Conservation (phyloP, 1,140 invertebrate species). For the Dendroctonus valens region DNA sequence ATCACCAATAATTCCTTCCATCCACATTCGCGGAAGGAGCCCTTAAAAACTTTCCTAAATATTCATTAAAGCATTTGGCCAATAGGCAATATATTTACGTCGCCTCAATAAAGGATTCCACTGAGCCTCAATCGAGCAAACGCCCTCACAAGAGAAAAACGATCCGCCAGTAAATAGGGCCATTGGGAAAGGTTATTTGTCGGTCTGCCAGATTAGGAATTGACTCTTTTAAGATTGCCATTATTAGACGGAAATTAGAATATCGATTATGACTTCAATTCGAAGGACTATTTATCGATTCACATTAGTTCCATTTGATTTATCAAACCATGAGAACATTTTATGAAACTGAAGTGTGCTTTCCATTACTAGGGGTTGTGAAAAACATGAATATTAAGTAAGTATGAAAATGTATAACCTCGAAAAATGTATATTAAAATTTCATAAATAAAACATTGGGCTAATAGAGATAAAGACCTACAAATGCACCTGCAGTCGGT, state of each 20-base stretch:
- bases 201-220: constrained; percentile 25
- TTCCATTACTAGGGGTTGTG: too few species aligned
- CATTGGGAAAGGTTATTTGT: constrained; percentile 29
- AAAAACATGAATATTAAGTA: too few species aligned
- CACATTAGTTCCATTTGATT: too few species aligned
- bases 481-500: too few species aligned
- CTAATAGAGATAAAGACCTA: too few species aligned
- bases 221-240: constrained; percentile 18
- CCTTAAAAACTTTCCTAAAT: constrained; percentile 14
- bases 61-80: constrained; percentile 23
- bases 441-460: too few species aligned
- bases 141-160: constrained; percentile 13
- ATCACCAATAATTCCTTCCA: neutral
- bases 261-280: constrained; percentile 7
- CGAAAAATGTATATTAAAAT: too few species aligned
- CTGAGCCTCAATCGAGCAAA: constrained; percentile 21
- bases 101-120: constrained; percentile 16
- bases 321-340: too few species aligned
- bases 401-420: too few species aligned
- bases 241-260: constrained; percentile 15
- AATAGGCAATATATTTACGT: constrained; percentile 25
- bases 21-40: neutral
- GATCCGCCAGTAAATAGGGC: constrained; percentile 24
- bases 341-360: too few species aligned
- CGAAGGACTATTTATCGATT: too few species aligned